Evolutionary conservation across 2,113 vertebrate species (phyloP).

Genomic region (Oreochromis spilurus): DNA sequence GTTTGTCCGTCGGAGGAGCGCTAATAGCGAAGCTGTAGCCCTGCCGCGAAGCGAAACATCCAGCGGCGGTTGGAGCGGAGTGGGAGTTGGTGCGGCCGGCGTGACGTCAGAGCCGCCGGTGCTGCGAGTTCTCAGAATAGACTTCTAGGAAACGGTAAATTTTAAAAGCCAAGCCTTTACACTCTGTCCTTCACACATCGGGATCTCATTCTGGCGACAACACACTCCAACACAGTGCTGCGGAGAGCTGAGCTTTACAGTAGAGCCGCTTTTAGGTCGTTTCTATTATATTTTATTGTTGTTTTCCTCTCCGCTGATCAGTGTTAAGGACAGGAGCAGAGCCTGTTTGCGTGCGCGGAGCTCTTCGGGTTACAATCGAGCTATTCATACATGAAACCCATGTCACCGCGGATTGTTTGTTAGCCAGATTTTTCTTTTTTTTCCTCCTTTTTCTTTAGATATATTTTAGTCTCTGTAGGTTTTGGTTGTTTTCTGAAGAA

Average conservation of each 20-base stretch:
- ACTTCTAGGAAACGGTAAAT: slow-evolving; percentile 74
- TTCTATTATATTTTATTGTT: not conserved
- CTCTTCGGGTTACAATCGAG: not conserved
- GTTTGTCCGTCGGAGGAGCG: not conserved
- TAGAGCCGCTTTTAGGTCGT: not conserved
- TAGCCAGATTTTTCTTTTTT: not conserved
- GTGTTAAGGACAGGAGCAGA: not conserved
- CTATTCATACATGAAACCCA: not conserved
- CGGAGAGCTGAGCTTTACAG: not conserved
- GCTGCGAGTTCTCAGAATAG: slow-evolving; percentile 75
- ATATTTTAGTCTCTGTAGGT: not conserved
- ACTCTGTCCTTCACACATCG: slow-evolving; percentile 56
- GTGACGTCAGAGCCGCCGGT: slow-evolving; percentile 74
- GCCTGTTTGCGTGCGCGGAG: not conserved
- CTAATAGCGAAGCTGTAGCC: not conserved
- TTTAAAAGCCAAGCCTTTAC: slow-evolving; percentile 70
- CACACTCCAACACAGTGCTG: slow-evolving; percentile 39
- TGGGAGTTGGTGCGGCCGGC: not conserved
- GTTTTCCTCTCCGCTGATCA: not conserved
- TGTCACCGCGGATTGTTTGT: not conserved
- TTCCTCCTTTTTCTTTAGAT: not conserved
- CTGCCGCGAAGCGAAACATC: not conserved
- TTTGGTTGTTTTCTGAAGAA: not conserved
- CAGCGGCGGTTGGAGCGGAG: not conserved
- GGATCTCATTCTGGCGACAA: slow-evolving; percentile 28